These are phyloP conservation scores for Cyclargus thomasi DNA, from an alignment of 1,140 invertebrate genomes.

Conservation along the genomic window DNA sequence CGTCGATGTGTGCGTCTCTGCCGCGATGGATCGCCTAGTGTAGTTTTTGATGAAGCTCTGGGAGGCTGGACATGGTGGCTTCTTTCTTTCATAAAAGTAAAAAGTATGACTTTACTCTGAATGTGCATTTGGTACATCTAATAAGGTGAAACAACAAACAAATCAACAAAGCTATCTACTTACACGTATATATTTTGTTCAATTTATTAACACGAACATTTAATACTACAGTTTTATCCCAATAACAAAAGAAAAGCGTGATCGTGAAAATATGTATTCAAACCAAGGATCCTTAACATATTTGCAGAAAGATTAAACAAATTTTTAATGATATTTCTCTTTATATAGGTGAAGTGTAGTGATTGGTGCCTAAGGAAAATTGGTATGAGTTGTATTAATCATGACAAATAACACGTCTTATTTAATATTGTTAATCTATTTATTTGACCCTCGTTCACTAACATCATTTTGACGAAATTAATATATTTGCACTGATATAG, in stretches of 20 bases:
- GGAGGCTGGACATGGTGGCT: no score
- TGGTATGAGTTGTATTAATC: neutral
- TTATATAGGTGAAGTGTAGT: neutral
- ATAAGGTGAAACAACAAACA: slow-evolving; percentile 19
- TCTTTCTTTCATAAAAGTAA: no score
- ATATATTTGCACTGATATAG: neutral
- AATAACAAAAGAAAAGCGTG: slow-evolving; percentile 22
- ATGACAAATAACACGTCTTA: neutral
- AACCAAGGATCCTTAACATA: neutral
- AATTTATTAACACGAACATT: slow-evolving; percentile 6
- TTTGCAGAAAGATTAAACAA: neutral
- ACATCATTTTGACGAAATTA: neutral
- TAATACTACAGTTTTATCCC: neutral
- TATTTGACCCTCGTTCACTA: neutral
- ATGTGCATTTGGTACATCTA: slow-evolving; percentile 24
- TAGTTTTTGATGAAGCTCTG: no score
- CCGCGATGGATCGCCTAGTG: no score
- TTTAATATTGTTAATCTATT: neutral
- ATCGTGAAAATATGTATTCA: neutral
- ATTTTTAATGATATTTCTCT: neutral
- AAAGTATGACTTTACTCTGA: slow-evolving; percentile 19
- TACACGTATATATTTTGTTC: slow-evolving; percentile 6
- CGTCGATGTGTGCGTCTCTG: no score
- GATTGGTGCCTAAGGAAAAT: neutral
- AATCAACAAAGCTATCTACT: slow-evolving; percentile 13